Conservation (phyloP, 2,888 invertebrate species). For the Agrotis exclamationis region DNA sequence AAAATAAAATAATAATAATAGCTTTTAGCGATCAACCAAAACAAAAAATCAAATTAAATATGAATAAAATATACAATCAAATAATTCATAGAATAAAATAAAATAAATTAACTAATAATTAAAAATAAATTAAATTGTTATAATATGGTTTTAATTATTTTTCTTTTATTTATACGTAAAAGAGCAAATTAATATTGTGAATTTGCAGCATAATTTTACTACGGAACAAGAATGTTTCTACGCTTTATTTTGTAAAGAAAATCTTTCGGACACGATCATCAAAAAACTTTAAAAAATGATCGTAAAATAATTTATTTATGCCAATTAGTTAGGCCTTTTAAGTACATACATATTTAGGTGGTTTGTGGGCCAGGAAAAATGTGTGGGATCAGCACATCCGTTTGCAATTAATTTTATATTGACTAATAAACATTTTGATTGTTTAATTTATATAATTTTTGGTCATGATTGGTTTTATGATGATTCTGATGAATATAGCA, state of each 20-base stretch:
- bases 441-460: slow-evolving; percentile 23
- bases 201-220: too few relatives aligned
- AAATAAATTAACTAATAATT: too few relatives aligned
- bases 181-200: too few relatives aligned
- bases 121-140: too few relatives aligned
- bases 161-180: too few relatives aligned
- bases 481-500: slow-evolving; percentile 19
- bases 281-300: neutral
- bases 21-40: too few relatives aligned
- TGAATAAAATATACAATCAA: too few relatives aligned
- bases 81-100: too few relatives aligned
- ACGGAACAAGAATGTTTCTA: too few relatives aligned
- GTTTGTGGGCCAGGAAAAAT: slow-evolving; percentile 21
- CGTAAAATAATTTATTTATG: slow-evolving; percentile 11
- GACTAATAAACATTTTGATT: slow-evolving; percentile 20
- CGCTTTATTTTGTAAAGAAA: neutral
- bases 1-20: too few relatives aligned
- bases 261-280: neutral
- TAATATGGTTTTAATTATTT: too few relatives aligned
- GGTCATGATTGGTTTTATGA: slow-evolving; percentile 37
- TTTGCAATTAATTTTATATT: slow-evolving; percentile 32
- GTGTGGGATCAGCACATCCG: slow-evolving; percentile 38
- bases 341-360: neutral
- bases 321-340: slow-evolving; percentile 27
- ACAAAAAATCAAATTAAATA: too few relatives aligned